Percentiles rank a stretch among this genome's conserved stretches.
Evolutionary conservation across 2,888 invertebrate species (phyloP).

Genomic region (Rhagonycha fulva): DNA sequence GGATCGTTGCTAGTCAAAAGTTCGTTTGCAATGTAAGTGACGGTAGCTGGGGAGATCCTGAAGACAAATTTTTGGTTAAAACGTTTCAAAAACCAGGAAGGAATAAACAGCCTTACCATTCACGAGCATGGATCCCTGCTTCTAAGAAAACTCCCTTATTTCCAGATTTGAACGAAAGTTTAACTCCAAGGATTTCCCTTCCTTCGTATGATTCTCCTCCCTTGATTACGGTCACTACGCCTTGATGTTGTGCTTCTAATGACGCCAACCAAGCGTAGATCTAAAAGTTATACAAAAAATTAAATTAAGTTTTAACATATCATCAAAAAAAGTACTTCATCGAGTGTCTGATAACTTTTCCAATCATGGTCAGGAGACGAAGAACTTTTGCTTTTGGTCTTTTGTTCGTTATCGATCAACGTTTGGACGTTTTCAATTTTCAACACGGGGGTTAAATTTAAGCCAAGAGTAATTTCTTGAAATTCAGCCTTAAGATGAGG

Average conservation of each 20-base stretch:
- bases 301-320: not conserved
- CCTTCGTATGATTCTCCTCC: conserved; percentile 65
- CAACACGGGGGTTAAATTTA: conserved; percentile 52
- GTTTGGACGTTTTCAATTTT: conserved; percentile 65
- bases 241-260: conserved; percentile 56
- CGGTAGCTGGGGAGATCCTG: conserved; percentile 49
- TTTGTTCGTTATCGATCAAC: conserved; percentile 47
- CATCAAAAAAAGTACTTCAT: conserved; percentile 50
- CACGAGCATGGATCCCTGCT: conserved; percentile 57
- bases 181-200: conserved; percentile 62
- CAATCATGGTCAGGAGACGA: conserved; percentile 57
- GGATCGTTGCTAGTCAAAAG: conserved; percentile 65
- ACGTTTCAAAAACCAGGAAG: not conserved
- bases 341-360: conserved; percentile 63
- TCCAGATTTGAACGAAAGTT: conserved; percentile 51
- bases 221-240: conserved; percentile 56
- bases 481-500: conserved; percentile 59
- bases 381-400: conserved; percentile 45
- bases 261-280: conserved; percentile 64
- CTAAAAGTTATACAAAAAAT: conserved; percentile 37
- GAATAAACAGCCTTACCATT: conserved; percentile 46
- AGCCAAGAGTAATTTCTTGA: conserved; percentile 49
- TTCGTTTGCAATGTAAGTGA: conserved; percentile 65
- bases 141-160: conserved; percentile 68
- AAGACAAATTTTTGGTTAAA: conserved; percentile 13